A percentile compares a stretch with the other conserved stretches of the same genome.
phyloP scores from a whole-genome alignment of 2,888 invertebrate genomes.

The Cheilosia grossa region DNA sequence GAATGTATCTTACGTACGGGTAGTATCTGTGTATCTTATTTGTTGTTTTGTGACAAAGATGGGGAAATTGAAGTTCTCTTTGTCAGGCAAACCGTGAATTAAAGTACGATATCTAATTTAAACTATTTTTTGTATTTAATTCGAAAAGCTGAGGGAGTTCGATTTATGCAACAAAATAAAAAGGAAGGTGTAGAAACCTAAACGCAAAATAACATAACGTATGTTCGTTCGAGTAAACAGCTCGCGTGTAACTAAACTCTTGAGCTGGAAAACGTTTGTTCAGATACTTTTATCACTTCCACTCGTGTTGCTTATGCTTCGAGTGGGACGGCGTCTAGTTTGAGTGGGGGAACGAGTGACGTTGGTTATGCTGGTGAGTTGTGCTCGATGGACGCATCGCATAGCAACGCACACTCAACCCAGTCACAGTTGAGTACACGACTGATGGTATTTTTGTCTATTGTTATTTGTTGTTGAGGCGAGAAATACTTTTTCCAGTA shows the following conservation, averaged over 20 bases:
- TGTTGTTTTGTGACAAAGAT: background rate
- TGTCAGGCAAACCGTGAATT: conserved; percentile 62
- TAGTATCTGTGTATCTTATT: conserved; percentile 39
- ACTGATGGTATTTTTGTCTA: conserved; percentile 56
- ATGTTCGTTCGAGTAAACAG: conserved; percentile 73
- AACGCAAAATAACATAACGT: conserved; percentile 71
- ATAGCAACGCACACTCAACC: conserved; percentile 52
- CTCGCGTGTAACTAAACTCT: conserved; percentile 74
- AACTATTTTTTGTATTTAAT: background rate
- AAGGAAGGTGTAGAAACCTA: conserved; percentile 40
- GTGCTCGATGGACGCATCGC: conserved; percentile 36
- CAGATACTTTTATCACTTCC: conserved; percentile 71
- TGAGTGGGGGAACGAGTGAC: conserved; percentile 65
- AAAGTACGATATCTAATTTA: conserved; percentile 2
- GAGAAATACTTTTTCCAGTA: conserved; percentile 8
- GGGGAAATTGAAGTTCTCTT: conserved; percentile 53
- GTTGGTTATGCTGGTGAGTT: conserved; percentile 51
- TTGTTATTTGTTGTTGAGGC: conserved; percentile 1
- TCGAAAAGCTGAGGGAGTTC: conserved; percentile 1
- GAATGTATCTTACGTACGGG: conserved; percentile 60
- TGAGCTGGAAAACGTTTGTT: conserved; percentile 62
- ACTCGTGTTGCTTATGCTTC: conserved; percentile 71
- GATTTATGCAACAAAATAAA: conserved; percentile 1
- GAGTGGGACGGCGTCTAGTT: conserved; percentile 34
- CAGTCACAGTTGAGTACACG: conserved; percentile 1